Evolutionary conservation across 2,797 vertebrate species (phyloP), one percentile per base, ranked within the genome.

Genomic region (Sarcoramphus papa): DNA sequence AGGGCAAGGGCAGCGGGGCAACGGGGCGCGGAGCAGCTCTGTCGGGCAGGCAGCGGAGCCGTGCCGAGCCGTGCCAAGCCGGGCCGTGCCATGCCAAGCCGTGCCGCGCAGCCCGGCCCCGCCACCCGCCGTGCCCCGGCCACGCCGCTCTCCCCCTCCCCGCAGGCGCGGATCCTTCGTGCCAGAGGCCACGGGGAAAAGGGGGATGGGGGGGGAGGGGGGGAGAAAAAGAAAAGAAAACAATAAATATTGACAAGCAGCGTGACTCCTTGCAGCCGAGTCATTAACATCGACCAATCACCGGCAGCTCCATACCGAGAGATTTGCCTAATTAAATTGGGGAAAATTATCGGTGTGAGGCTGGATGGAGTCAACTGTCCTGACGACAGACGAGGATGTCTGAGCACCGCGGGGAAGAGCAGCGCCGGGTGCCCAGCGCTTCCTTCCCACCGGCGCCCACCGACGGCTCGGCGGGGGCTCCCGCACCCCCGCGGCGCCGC

Each of bases 231-330:
- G 11, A 67, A 83, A 90, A 37, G 11, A 92, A 95, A 91, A 91
- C 94, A 91, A 96, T 92, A 87, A 95, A 96, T 95, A 95, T 97
- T 96, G 96, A 96, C 93, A 91, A 83, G 70, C 83, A 95, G 69
- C 37, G 64, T 65, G 59, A 80, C 74, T 94, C 88, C 75, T 92
- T 79, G 63, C 83, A 92, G 74, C 77, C 72, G 85, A 95, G 90
- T 93, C 90, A 95, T 95, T 95, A 96, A 74, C 81, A 59, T 27
- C 92, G 93, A 85, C 93, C 96, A 96, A 96, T 93, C 92, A 81
- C 73, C 68, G 54, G 50, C 51, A 73, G 75, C 85, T 77, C 86
- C 86, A 67, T 40, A 68, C 60, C 33, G 84, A 47, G 78, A 93
- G 74, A 91, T 95, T 87, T 91, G 68, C 92, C 75, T 97, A 95